phyloP scores from a whole-genome alignment of 2,113 vertebrate genomes.

The Tauraco erythrolophus region DNA sequence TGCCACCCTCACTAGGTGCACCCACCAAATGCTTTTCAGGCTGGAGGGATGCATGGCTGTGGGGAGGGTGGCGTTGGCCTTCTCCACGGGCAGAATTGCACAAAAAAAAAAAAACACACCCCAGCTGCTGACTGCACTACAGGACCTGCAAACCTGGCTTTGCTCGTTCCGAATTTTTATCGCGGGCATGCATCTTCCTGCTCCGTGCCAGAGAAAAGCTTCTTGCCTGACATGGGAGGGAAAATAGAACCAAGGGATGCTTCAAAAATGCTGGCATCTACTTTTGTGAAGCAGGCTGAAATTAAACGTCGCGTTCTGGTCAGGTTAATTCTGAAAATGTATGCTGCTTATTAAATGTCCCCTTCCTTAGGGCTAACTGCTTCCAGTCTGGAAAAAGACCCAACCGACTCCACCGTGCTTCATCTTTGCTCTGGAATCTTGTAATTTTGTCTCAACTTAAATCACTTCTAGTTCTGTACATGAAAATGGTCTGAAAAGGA shows the following conservation, averaged over 20 bases:
- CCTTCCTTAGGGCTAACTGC: not conserved
- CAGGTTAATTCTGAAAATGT: not conserved
- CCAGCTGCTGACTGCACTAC: not conserved
- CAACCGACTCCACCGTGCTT: not conserved
- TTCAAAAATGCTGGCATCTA: not conserved
- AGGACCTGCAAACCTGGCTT: not conserved
- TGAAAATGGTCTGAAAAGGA: not conserved
- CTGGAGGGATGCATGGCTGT: not conserved
- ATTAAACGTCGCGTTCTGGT: not conserved
- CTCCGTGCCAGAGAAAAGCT: not conserved
- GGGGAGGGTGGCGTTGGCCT: not conserved
- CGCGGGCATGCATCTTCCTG: not conserved
- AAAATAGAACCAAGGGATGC: not conserved
- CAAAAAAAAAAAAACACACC: not conserved
- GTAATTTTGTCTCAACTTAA: not conserved
- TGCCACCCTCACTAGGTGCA: not conserved
- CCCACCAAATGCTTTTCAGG: not conserved
- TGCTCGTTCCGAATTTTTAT: not conserved
- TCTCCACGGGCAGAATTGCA: fast-evolving
- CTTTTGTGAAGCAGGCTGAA: not conserved
- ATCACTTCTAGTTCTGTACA: not conserved
- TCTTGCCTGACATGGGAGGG: not conserved
- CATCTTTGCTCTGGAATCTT: not conserved
- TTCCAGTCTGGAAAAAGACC: not conserved
- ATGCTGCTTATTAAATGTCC: not conserved